Percentiles rank a stretch among this genome's conserved stretches.
phyloP scores from a whole-genome alignment of 2,888 invertebrate species.

The Athripsodes cinereus region DNA sequence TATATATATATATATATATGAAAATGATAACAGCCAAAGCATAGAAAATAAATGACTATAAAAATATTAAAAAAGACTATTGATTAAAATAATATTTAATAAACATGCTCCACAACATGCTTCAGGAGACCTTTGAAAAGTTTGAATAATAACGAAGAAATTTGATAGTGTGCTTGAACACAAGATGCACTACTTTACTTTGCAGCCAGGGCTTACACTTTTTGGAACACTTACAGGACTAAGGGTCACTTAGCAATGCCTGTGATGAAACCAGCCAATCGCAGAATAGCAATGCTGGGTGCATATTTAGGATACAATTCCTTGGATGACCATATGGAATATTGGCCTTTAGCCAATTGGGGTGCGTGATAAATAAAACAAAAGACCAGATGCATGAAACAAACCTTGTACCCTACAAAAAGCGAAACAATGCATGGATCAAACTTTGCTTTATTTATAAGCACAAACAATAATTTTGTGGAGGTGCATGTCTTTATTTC shows the following conservation, averaged over 20 bases:
- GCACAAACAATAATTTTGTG: too few relatives aligned
- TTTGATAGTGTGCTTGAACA: constrained; percentile 36
- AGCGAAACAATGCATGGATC: constrained; percentile 9
- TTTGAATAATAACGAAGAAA: too few relatives aligned
- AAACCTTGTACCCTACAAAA: constrained; percentile 7
- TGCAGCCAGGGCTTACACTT: constrained; percentile 53
- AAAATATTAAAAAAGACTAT: too few relatives aligned
- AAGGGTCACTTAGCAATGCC: constrained; percentile 29
- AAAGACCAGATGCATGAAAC: constrained; percentile 20
- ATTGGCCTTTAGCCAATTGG: constrained; percentile 57
- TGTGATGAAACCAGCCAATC: constrained; percentile 29
- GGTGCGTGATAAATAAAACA: constrained; percentile 42
- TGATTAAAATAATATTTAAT: too few relatives aligned
- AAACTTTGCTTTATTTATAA: too few relatives aligned
- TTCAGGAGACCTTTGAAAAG: too few relatives aligned
- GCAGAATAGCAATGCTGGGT: constrained; percentile 41
- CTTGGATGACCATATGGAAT: constrained; percentile 51
- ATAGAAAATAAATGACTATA: too few relatives aligned
- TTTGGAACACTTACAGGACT: constrained; percentile 51
- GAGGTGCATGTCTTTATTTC: background rate
- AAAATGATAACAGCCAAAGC: too few relatives aligned
- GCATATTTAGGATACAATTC: constrained; percentile 51
- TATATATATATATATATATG: too few relatives aligned
- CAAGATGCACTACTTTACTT: constrained; percentile 35
- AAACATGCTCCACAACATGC: too few relatives aligned